Conservation (phyloP, 2,797 vertebrate species). For the Gallinago solitaria region DNA sequence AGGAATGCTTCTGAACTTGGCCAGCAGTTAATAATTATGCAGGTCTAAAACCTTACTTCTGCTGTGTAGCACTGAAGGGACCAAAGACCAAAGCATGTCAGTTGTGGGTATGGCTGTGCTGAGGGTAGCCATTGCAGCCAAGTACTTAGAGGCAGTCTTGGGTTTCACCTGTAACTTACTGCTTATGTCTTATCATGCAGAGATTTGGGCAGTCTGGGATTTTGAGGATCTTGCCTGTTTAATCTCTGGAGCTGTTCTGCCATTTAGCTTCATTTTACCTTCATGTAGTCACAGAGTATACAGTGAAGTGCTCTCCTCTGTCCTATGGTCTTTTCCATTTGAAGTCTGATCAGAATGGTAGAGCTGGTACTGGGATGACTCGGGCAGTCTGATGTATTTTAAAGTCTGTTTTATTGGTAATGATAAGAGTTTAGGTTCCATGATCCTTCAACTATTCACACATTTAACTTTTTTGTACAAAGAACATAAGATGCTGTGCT, state of each 20-base stretch:
- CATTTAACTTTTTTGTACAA: background rate
- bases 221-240: background rate
- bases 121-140: background rate
- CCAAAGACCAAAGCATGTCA: accelerated
- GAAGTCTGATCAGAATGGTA: background rate
- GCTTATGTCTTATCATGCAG: accelerated
- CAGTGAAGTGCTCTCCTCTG: background rate
- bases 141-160: too few species aligned
- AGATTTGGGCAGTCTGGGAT: background rate
- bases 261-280: background rate
- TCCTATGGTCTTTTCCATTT: background rate
- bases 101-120: background rate
- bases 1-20: background rate
- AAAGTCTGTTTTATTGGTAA: background rate
- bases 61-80: background rate
- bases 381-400: background rate
- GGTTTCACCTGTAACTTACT: background rate
- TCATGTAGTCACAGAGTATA: accelerated
- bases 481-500: background rate
- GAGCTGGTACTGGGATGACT: background rate
- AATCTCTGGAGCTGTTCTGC: background rate
- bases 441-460: background rate
- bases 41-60: background rate
- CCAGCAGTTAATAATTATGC: background rate
- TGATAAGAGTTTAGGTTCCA: background rate